phyloP scores from a whole-genome alignment of 1,140 invertebrate species.

The Drosophila nasuta region DNA sequence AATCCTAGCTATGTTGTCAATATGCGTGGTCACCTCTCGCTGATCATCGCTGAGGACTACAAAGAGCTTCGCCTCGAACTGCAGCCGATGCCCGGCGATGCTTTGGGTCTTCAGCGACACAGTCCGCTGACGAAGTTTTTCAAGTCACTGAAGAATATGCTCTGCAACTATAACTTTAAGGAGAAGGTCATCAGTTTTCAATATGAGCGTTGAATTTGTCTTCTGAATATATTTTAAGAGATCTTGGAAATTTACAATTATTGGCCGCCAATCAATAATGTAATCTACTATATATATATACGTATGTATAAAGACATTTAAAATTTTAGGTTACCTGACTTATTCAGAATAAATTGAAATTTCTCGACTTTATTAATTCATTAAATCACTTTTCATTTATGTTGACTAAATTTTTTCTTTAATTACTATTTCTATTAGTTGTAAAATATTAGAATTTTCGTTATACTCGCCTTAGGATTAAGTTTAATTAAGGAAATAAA shows the following conservation, averaged over 20 bases:
- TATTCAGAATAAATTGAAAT: slow-evolving; percentile 30
- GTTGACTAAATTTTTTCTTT: not conserved
- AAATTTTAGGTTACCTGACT: slow-evolving; percentile 38
- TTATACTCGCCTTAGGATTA: no score
- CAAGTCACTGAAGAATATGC: slow-evolving; percentile 63
- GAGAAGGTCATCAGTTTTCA: slow-evolving; percentile 51
- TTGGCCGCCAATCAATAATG: slow-evolving; percentile 6
- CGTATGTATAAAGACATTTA: not conserved
- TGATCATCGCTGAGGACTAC: slow-evolving; percentile 40
- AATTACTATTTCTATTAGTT: not conserved
- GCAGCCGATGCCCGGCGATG: slow-evolving; percentile 41
- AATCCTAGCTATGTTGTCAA: slow-evolving; percentile 45
- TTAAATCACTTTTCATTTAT: not conserved
- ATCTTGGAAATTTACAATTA: slow-evolving; percentile 10
- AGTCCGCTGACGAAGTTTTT: slow-evolving; percentile 67
- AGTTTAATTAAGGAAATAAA: not conserved
- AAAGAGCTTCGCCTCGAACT: slow-evolving; percentile 51
- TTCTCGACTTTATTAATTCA: not conserved
- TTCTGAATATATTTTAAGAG: not conserved
- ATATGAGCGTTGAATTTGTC: not conserved
- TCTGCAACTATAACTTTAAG: slow-evolving; percentile 61
- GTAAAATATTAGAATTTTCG: no score
- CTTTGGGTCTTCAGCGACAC: slow-evolving; percentile 50
- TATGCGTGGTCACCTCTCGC: slow-evolving; percentile 47
- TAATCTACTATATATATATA: not conserved